Evolutionary conservation across 2,797 vertebrate species (phyloP), one percentile per base, ranked within the genome.

Genomic region (Sciurus carolinensis): DNA sequence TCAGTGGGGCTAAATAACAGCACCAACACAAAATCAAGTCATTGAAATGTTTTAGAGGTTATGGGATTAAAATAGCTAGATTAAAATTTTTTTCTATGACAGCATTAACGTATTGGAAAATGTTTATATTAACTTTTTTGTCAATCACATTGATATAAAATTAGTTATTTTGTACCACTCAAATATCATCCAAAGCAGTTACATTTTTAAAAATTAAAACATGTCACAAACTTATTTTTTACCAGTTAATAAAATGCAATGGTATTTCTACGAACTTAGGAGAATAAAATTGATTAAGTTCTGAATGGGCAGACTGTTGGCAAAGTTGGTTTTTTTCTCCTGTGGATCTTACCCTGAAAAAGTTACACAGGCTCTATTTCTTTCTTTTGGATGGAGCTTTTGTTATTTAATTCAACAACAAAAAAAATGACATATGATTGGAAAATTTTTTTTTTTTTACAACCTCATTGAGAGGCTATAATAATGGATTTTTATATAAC

Each of bases 181-280:
- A 92, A 97, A 81, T 54, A 93, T 42, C 66, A 85, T 85, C 36
- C 33, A 42, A 71, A 80, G 52, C 30, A 76, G 71, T 66, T 89
- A 77, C 10, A 75, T 72, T 90, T 96, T 85, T 94, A 15, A 94
- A 87, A 87, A 92, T 33, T 80, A 95, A 93, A 90, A 64, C 10
- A 76, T 42, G 0, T 42, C 64, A 73, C n/a, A 69, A 62, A 95
- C 39, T 84, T 92, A 44, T 69, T 42, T 86, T 44, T 76, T 20
- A 47, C n/a, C 4, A 91, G 30, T 62, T 69, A 87, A 30, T 92
- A 62, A 42, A 47, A 0, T 14, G 52, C 57, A 84, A 59, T 69
- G 42, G 11, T 42, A 89, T 77, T 91, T 84, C 59, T 73, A 22
- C 84, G 57, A 81, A 69, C 7, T 82, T 14, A 81, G 39, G 87